Evolutionary conservation across 2,113 vertebrate species (phyloP).

Genomic region (Hassar affinis): DNA sequence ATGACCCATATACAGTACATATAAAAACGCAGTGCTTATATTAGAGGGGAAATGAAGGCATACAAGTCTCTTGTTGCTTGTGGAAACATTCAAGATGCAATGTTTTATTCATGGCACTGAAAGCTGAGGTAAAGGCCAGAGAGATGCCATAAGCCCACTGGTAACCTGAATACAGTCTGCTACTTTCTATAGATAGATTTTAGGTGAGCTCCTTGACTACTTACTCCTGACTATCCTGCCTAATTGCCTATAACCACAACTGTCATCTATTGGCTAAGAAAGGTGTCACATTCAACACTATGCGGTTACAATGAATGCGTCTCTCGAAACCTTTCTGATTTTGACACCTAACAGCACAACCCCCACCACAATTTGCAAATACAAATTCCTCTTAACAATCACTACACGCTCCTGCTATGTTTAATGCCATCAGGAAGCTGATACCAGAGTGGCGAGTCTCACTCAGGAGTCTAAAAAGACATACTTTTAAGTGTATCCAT

Average conservation of each 20-base stretch:
- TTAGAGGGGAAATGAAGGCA: too few species aligned
- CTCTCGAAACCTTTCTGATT: not conserved
- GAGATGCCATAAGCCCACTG: not conserved
- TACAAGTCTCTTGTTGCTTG: too few species aligned
- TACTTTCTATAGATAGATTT: not conserved
- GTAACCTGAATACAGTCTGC: not conserved
- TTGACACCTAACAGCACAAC: not conserved
- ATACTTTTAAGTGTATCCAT: slow-evolving; percentile 75
- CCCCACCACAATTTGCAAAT: not conserved
- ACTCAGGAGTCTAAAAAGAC: slow-evolving; percentile 23
- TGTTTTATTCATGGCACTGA: not conserved
- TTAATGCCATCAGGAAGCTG: not conserved
- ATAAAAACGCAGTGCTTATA: too few species aligned
- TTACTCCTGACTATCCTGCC: not conserved
- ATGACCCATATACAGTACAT: too few species aligned
- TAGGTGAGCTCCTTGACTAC: not conserved
- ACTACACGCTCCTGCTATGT: not conserved
- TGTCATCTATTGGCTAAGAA: not conserved
- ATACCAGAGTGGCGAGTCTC: not conserved
- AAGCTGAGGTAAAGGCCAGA: not conserved
- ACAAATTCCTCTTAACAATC: not conserved
- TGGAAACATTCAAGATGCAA: not conserved
- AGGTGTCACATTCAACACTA: not conserved
- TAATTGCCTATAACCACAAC: not conserved
- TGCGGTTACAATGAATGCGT: not conserved